Base-by-base conservation (phyloP, 2,113 vertebrate species). In the Monarcha castaneiventris region DNA sequence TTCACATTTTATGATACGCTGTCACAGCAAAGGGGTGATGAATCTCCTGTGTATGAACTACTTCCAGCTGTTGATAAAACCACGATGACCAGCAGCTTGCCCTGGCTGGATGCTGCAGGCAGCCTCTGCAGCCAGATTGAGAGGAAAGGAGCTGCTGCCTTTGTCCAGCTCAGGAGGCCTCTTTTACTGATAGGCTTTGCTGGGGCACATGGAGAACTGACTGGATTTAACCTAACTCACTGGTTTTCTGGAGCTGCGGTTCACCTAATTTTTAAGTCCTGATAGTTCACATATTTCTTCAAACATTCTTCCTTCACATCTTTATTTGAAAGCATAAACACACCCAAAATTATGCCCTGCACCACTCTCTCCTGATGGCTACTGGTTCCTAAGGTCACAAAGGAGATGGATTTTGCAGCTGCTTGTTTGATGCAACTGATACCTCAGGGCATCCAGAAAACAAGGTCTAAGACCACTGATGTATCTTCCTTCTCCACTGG, bases 11-110 rank as follows among this genome's bases (percentile, higher is more conserved):
- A 96, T 78, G 87, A 72, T 80, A 39, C 0, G 0, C 49, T 93
- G 86, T 78, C 92, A 78, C 3, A 26, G 75, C 62, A 76, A 88
- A 84, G 58, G 51, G 62, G 33, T 94, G 92, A 96, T 90, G 86
- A 86, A 95, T 95, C 78, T 89, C 79, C 89, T 91, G 88, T 1
- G 2, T 73, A 81, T 68, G 95, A 95, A 97, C 67, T 61, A 58
- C 62, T 95, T 73, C 92, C 97, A 97, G 96, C 87, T 97, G 96
- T 78, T 95, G 85, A 87, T 96, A 84, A 95, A 97, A 51, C 49
- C 5, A 2, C 1, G 6, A 35, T 78, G 52, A 43, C 48, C 29
- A 2, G 32, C 1, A 4, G 48, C 56, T 84, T 66, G 75, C 63
- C 84, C 63, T 49, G 49, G 63, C 33, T 0, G 0, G 73, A 59